Evolutionary conservation across 2,888 invertebrate genomes (phyloP).

Genomic region (Acanthosepion lycidas): DNA sequence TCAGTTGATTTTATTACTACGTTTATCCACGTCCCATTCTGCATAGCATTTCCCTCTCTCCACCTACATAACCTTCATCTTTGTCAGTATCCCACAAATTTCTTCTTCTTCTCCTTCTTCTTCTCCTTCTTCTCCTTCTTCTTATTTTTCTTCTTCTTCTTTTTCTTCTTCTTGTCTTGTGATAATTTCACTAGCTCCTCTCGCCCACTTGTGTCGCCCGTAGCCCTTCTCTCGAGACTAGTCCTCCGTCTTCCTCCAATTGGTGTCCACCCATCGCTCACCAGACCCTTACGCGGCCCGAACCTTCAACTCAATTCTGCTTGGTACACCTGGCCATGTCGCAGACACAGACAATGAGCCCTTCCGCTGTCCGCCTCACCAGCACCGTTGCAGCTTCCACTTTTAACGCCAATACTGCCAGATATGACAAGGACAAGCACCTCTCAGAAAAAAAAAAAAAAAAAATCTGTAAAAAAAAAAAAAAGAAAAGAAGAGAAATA

Average conservation of each 20-base stretch:
- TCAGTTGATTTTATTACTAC: not conserved
- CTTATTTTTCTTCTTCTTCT: too few species aligned
- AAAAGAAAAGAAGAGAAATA: too few species aligned
- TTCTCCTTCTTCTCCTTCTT: not conserved
- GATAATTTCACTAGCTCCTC: too few species aligned
- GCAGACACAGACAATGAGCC: not conserved
- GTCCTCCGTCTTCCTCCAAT: not conserved
- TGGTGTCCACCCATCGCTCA: not conserved
- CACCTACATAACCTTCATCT: not conserved
- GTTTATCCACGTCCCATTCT: not conserved
- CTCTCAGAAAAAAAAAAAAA: not conserved
- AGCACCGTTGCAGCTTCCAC: constrained; percentile 3
- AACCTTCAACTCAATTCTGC: not conserved
- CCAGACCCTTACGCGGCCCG: not conserved
- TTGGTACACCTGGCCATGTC: not conserved
- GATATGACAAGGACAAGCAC: constrained; percentile 23
- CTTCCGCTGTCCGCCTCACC: not conserved
- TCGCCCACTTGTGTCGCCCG: not conserved
- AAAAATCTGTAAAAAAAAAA: too few species aligned
- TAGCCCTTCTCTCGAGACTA: not conserved
- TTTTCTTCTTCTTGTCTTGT: not conserved
- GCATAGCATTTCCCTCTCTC: not conserved
- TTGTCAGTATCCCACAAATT: not conserved
- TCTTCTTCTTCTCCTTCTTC: not conserved
- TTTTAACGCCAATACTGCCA: constrained; percentile 33